phyloP scores from a whole-genome alignment of 2,113 vertebrate genomes.

The Pangasianodon hypophthalmus region DNA sequence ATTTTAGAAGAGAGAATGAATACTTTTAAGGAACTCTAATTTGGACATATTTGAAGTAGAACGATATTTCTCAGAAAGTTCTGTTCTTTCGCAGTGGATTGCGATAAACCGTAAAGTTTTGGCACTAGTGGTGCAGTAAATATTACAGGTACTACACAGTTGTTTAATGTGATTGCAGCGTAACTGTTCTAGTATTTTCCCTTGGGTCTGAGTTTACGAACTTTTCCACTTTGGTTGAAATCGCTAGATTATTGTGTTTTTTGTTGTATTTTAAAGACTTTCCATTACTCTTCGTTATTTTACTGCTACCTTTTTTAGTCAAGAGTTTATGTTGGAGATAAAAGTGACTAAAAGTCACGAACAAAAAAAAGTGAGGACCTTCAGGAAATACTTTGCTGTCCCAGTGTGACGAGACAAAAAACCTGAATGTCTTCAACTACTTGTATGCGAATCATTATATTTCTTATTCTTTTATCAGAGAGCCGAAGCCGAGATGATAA shows the following conservation, averaged over 20 bases:
- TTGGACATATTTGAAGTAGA: neutral
- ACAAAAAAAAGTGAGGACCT: neutral
- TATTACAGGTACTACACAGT: neutral
- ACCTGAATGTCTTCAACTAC: neutral
- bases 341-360: neutral
- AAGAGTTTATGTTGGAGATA: neutral
- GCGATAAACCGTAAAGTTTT: neutral
- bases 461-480: slow-evolving; percentile 67
- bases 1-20: neutral
- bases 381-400: neutral
- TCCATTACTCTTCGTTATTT: neutral
- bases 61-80: neutral
- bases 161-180: neutral
- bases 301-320: neutral
- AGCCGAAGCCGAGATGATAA: slow-evolving; percentile 84
- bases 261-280: neutral
- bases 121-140: neutral
- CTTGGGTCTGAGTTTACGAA: neutral
- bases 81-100: neutral
- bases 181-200: neutral
- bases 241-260: neutral
- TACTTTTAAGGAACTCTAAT: neutral
- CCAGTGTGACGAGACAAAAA: neutral
- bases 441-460: neutral
- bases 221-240: neutral